phyloP scores from a whole-genome alignment of 2,888 invertebrate genomes.

The Archips xylosteana region DNA sequence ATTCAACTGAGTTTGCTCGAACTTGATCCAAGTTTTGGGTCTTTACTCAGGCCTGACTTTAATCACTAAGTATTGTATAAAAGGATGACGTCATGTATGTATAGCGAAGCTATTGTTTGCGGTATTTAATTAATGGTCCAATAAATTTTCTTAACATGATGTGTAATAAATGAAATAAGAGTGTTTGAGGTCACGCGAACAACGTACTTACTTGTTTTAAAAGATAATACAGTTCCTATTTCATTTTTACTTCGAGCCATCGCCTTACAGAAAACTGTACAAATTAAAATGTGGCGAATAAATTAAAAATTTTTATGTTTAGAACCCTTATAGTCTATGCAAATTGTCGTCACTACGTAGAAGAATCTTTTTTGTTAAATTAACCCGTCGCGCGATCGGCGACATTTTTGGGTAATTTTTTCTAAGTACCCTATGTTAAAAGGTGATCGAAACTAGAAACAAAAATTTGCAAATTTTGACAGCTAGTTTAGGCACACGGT shows the following conservation, averaged over 20 bases:
- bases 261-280: neutral
- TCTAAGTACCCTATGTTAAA: no score
- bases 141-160: neutral
- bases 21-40: conserved; percentile 1
- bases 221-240: neutral
- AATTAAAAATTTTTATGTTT: no score
- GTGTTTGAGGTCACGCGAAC: neutral
- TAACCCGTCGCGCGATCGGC: no score
- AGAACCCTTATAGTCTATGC: no score
- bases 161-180: neutral
- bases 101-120: neutral
- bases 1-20: conserved; percentile 12
- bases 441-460: no score
- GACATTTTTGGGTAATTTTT: no score
- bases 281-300: no score
- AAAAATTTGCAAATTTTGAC: no score
- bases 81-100: neutral
- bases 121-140: conserved; percentile 3
- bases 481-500: no score
- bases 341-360: no score
- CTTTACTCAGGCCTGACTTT: conserved; percentile 11
- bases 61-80: neutral
- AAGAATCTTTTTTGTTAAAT: no score
- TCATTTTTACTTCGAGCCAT: neutral
- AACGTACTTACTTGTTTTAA: neutral